Evolutionary conservation across 2,888 invertebrate genomes (phyloP).

Genomic region (Tyria jacobaeae): DNA sequence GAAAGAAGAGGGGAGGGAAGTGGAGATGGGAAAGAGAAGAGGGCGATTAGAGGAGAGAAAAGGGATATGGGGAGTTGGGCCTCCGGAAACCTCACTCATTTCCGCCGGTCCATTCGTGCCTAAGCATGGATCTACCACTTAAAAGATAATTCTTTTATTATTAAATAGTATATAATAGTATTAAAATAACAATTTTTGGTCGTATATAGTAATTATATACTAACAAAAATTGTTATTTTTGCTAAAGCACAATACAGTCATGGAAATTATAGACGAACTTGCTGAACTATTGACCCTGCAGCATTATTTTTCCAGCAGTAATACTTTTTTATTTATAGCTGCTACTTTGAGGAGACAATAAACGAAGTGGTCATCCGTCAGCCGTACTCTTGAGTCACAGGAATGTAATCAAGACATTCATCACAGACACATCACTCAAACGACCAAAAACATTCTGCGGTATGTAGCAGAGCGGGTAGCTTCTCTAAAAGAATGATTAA

Average conservation of each 20-base stretch:
- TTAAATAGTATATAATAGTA: no score
- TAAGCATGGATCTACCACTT: no score
- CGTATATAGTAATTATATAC: no score
- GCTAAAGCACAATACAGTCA: not conserved
- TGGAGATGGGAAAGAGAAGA: no score
- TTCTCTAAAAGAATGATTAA: slow-evolving; percentile 59
- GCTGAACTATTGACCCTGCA: not conserved
- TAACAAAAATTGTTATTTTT: no score
- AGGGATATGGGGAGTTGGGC: no score
- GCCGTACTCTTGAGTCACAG: slow-evolving; percentile 67
- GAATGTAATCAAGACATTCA: slow-evolving; percentile 80
- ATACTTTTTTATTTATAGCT: slow-evolving; percentile 66
- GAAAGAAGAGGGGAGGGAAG: no score
- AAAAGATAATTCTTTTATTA: no score
- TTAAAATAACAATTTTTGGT: no score
- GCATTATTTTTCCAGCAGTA: slow-evolving; percentile 52
- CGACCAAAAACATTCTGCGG: slow-evolving; percentile 47
- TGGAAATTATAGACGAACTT: not conserved
- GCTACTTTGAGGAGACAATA: slow-evolving; percentile 62
- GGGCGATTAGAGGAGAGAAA: no score
- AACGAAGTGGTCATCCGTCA: slow-evolving; percentile 75
- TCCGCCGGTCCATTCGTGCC: no score
- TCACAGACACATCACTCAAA: slow-evolving; percentile 67
- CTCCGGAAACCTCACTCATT: no score
- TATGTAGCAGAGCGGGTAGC: slow-evolving; percentile 22